Evolutionary conservation across 2,888 invertebrate species (phyloP), one percentile per base, ranked within the genome.

Genomic region (Nephrotoma appendiculata): DNA sequence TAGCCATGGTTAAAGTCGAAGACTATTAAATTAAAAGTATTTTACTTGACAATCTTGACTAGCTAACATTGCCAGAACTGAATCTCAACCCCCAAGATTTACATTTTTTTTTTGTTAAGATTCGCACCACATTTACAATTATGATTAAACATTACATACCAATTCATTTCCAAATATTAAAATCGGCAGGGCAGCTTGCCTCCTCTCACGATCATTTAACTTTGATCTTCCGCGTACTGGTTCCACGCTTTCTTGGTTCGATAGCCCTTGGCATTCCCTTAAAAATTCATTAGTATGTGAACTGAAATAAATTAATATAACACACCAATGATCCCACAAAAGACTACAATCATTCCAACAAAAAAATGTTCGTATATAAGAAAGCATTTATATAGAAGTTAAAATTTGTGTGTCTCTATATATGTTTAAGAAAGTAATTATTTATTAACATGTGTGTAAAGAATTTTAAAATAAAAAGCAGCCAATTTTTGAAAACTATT

Each of bases 101-200:
- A 86, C 12, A 12, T 12, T 31, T 19, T 86, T 9, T 2, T 2
- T 86, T 9, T 4, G 7, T n/a, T 41, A 9, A 31, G 86, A 2
- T 6, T n/a, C 15, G 7, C n/a, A 19, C n/a, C n/a, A 57, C 2
- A 31, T 85, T 11, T 19, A 9, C 6, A 41, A 41, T 42, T 15
- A 41, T 5, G 19, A 41, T 41, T 7, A 19, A 83, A 19, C 11
- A 31, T 31, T 85, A 11, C 12, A 41, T 91, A 97, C 98, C 92
- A 98, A 91, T 86, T 96, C 95, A 91, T 95, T 95, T 87, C 98
- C 98, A 92, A 98, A 98, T 83, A 98, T 96, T 87, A 98, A 93
- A 89, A 98, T 97, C 0, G 98, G 97, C 87, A 97, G 91, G 0
- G 97, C 96, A 0, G 98, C 98, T 91, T 98, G 96, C 89, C 97